Percentiles rank a stretch among this genome's conserved stretches.
Conservation (phyloP, 2,113 vertebrate species). For the Menidia beryllina region DNA sequence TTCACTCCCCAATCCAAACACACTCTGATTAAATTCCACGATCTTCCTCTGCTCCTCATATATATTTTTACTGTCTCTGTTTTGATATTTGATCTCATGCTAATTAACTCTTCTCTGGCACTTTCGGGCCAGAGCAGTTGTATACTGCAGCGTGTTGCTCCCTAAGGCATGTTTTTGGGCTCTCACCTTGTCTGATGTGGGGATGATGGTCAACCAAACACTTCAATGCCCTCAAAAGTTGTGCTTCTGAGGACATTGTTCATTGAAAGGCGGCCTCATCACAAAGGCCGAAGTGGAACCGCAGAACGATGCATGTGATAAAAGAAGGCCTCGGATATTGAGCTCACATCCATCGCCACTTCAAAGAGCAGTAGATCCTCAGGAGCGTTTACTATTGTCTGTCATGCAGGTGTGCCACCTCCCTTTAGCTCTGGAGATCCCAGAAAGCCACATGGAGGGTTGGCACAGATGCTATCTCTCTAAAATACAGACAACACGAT, state of each 20-base stretch:
- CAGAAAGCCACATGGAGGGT: conserved; percentile 40
- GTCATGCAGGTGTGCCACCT: conserved; percentile 77
- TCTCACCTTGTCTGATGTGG: conserved; percentile 58
- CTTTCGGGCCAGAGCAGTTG: background rate
- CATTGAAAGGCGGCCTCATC: conserved; percentile 57
- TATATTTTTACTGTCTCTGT: conserved; percentile 52
- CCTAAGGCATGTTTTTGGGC: conserved; percentile 5
- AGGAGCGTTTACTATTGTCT: conserved; percentile 68
- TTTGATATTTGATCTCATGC: conserved; percentile 43
- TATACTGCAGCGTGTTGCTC: background rate
- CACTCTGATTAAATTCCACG: conserved; percentile 41
- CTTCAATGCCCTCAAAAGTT: conserved; percentile 64
- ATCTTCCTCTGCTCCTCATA: conserved; percentile 14
- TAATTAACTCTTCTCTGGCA: conserved; percentile 39
- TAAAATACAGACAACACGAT: conserved; percentile 56
- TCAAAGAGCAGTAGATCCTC: conserved; percentile 76
- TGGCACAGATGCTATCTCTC: conserved; percentile 75
- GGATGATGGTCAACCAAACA: conserved; percentile 58
- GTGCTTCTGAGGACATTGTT: conserved; percentile 19
- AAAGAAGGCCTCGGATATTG: conserved; percentile 53
- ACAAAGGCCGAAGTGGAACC: conserved; percentile 72
- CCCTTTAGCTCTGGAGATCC: conserved; percentile 52
- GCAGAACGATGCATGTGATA: conserved; percentile 55
- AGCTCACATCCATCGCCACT: conserved; percentile 71
- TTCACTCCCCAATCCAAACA: conserved; percentile 48